Evolutionary conservation across 37 sponge, comb jelly and placozoan species (phyloP).

Genomic region (Hormiphora californensis): DNA sequence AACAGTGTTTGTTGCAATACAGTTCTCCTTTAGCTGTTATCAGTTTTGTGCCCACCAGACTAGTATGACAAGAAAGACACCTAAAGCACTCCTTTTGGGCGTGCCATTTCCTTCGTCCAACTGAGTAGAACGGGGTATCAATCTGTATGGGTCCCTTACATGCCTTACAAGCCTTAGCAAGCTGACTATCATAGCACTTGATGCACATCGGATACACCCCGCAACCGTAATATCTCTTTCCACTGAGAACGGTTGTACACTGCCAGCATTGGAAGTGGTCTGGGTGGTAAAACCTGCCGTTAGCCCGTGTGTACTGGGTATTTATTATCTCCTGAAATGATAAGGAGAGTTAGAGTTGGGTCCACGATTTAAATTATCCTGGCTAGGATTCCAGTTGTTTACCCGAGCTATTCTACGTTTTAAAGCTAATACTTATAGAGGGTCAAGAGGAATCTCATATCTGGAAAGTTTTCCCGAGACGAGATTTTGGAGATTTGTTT

Average conservation of each 20-base stretch:
- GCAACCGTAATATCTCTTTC: constrained; percentile 28
- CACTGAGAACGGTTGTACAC: background rate
- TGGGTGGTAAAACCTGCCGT: constrained; percentile 46
- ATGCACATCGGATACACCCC: constrained; percentile 45
- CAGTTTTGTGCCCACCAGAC: background rate
- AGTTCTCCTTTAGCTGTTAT: constrained; percentile 31
- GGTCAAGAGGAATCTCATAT: no score
- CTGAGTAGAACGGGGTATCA: constrained; percentile 30
- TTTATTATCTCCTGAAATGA: background rate
- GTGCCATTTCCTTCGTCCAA: constrained; percentile 19
- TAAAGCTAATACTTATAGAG: no score
- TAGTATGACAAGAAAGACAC: constrained; percentile 13
- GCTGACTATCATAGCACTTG: constrained; percentile 6
- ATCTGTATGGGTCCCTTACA: constrained; percentile 50
- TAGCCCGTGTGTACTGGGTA: background rate
- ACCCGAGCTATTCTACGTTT: no score
- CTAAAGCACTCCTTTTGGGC: background rate
- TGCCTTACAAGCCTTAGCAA: constrained; percentile 21
- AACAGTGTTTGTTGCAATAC: constrained; percentile 34
- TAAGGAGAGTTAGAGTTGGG: no score
- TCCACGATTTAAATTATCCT: no score
- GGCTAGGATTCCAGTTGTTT: no score
- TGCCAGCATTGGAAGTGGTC: constrained; percentile 55
- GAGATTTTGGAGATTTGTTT: no score
- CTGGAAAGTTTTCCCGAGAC: no score